These are phyloP conservation scores for Thunnus maccoyii DNA, from an alignment of 2,113 vertebrate genomes.

Conservation along the genomic window DNA sequence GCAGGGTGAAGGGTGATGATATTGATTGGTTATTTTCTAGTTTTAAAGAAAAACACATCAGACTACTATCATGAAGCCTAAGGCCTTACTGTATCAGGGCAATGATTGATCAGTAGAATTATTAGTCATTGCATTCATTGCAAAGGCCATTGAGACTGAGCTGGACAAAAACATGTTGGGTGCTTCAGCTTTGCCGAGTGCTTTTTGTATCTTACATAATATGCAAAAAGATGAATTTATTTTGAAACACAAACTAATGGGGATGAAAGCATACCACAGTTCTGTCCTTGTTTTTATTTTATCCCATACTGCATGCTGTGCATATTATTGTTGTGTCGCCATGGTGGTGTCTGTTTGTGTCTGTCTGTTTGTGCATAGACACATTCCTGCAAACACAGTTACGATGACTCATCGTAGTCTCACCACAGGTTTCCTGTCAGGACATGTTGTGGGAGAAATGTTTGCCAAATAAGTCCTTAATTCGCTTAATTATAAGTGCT, in stretches of 20 bases:
- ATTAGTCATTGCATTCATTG: neutral
- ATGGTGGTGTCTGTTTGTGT: slow-evolving; percentile 59
- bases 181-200: neutral
- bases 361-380: slow-evolving; percentile 34
- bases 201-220: neutral
- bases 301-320: slow-evolving; percentile 19
- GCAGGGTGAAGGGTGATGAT: slow-evolving; percentile 48
- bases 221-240: neutral
- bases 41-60: slow-evolving; percentile 35
- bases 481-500: neutral
- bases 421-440: slow-evolving; percentile 38
- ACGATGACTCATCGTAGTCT: slow-evolving; percentile 51
- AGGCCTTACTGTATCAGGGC: slow-evolving; percentile 17
- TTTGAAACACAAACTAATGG: slow-evolving; percentile 11
- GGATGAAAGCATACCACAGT: slow-evolving; percentile 27
- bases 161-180: neutral
- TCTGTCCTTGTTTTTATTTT: slow-evolving; percentile 6
- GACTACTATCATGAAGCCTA: slow-evolving; percentile 13
- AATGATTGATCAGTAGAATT: slow-evolving; percentile 7
- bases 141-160: neutral
- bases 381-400: slow-evolving; percentile 49
- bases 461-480: neutral
- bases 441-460: slow-evolving; percentile 37
- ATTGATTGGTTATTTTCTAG: slow-evolving; percentile 62
- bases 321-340: slow-evolving; percentile 60